Conservation (phyloP, 2,888 invertebrate genomes). For the Clitarchus hookeri region DNA sequence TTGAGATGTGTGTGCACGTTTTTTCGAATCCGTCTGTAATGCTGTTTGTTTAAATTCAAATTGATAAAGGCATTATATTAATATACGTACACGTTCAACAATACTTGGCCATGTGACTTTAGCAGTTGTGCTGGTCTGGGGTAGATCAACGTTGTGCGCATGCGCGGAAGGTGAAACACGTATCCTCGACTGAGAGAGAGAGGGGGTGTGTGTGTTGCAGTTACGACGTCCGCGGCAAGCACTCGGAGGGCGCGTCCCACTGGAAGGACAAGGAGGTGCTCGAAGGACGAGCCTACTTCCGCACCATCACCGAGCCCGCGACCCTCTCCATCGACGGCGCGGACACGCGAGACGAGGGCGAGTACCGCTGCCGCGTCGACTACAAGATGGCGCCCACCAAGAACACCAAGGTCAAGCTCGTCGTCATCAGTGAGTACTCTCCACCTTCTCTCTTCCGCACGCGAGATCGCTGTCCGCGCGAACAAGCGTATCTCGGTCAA, state of each 20-base stretch:
- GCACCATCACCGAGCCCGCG: constrained; percentile 43
- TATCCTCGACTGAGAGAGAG: too few species aligned
- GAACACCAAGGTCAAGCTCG: constrained; percentile 43
- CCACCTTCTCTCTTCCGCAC: background rate
- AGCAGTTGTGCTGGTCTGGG: too few species aligned
- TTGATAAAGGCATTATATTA: too few species aligned
- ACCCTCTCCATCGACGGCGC: constrained; percentile 42
- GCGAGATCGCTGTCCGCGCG: background rate
- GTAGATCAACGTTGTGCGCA: too few species aligned
- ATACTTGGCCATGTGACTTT: too few species aligned
- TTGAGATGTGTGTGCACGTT: too few species aligned
- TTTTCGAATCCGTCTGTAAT: too few species aligned
- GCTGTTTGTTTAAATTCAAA: too few species aligned
- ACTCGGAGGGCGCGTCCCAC: constrained; percentile 42
- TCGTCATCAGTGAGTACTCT: constrained; percentile 41
- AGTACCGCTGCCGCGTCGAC: constrained; percentile 43
- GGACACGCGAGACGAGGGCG: constrained; percentile 43
- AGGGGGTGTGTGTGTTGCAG: constrained; percentile 34
- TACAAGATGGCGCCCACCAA: constrained; percentile 42
- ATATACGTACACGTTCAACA: too few species aligned
- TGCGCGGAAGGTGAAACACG: too few species aligned
- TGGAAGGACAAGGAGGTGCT: constrained; percentile 44
- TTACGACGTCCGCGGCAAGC: constrained; percentile 42
- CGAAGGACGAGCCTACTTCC: constrained; percentile 43
- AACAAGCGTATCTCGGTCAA: too few species aligned